Evolutionary conservation across 2,888 invertebrate species (phyloP), one percentile per base, ranked within the genome.

Genomic region (Ophion ventricosus): DNA sequence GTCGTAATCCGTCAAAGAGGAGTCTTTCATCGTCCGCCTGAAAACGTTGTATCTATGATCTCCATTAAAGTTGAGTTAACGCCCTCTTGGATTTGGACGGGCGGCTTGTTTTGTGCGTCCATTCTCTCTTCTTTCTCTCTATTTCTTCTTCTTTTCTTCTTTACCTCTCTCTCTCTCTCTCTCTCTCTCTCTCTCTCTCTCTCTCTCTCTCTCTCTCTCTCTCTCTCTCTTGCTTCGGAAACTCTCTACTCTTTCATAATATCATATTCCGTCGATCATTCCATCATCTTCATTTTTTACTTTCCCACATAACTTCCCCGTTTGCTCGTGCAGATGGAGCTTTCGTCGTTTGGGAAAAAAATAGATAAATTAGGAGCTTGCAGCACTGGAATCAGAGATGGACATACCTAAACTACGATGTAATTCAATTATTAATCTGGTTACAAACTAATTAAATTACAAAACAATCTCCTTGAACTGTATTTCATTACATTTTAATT

Each of bases 21-120:
- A 89, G 90, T 92, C 91, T 92, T 91, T 92, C 88, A 90, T 84
- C 91, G 89, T 90, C 88, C 90, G 90, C 88, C 89, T 86, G 79
- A 77, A 83, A 88, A 88, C 87, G 85, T 89, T 91, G 90, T 93
- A 93, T 93, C 93, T 92, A 86, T 88, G 90, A 93, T 93, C 93
- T 93, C 93, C 93, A 93, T 93, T 93, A 93, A 92, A 92, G 90
- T 92, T 92, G 88, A 90, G 92, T 93, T 93, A 92, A 93, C 93
- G 93, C 93, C 92, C 92, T 91, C 91, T 90, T 91, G 90, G 89
- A 88, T 90, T 80, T 84, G 87, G 83, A 78, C 80, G 63, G 67
- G 49, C 54, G 56, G 82, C 72, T 49, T 74, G 79, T 86, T 69
- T 80, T 85, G 69, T 86, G 77, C 70, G 64, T 56, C 17, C 29